Evolutionary conservation across 2,797 vertebrate genomes (phyloP).

Genomic region (Valencia hispanica): DNA sequence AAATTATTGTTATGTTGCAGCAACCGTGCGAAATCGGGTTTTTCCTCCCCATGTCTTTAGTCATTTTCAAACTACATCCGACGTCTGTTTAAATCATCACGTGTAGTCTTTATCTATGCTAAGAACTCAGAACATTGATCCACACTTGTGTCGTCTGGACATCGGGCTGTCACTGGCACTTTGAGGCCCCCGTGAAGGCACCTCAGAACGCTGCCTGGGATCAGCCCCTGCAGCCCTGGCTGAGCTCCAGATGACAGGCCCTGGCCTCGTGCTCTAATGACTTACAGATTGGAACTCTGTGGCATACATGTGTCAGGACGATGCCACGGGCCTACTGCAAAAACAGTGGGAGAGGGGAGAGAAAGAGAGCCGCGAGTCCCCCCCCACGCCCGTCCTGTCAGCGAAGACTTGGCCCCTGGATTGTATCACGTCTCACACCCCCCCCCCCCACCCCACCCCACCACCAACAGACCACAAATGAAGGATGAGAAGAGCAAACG

Average conservation of each 20-base stretch:
- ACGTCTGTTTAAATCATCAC: neutral
- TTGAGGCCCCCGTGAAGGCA: conserved; percentile 42
- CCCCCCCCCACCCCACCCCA: conserved; percentile 66
- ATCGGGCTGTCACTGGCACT: conserved; percentile 64
- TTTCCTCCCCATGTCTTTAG: neutral
- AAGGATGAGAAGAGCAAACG: conserved; percentile 81
- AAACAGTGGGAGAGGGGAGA: conserved; percentile 76
- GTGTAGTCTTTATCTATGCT: conserved; percentile 2
- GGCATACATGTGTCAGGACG: conserved; percentile 84
- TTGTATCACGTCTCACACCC: conserved; percentile 83
- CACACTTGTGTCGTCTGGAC: conserved; percentile 80
- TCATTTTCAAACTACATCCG: neutral
- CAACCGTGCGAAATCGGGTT: neutral
- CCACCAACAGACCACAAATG: conserved; percentile 71
- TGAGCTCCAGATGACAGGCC: conserved; percentile 81
- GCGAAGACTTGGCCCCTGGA: conserved; percentile 84
- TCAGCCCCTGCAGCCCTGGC: conserved; percentile 82
- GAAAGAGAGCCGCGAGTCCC: conserved; percentile 58
- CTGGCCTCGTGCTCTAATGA: conserved; percentile 86
- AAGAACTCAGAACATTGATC: conserved; percentile 34
- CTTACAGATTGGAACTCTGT: conserved; percentile 89
- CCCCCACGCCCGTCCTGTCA: conserved; percentile 77
- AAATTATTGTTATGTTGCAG: neutral
- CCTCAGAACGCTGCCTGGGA: conserved; percentile 65
- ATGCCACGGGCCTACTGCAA: conserved; percentile 79